A percentile compares a stretch with the other conserved stretches of the same genome.
phyloP scores from a whole-genome alignment of 2,113 vertebrate genomes.

The Cyprinodon brontotheroides region DNA sequence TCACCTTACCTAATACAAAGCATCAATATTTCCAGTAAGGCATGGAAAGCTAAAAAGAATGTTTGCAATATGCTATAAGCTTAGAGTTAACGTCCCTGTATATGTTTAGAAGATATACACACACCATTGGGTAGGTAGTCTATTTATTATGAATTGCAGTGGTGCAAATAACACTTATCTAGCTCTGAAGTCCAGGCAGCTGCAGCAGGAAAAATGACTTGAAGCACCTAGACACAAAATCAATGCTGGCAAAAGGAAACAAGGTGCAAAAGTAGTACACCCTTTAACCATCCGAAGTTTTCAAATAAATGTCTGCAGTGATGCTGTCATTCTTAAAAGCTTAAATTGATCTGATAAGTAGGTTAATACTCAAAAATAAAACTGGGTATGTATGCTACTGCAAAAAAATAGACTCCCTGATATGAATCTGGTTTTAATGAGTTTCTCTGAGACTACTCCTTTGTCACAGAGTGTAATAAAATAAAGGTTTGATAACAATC shows the following conservation, averaged over 20 bases:
- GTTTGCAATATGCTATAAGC: conserved; percentile 48
- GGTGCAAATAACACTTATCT: conserved; percentile 65
- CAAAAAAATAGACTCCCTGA: conserved; percentile 39
- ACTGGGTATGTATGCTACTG: conserved; percentile 29
- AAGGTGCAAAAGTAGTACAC: conserved; percentile 28
- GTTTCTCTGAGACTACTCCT: conserved; percentile 55
- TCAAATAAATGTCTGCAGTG: conserved; percentile 14
- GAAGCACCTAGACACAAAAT: conserved; percentile 61
- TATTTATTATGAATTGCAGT: conserved; percentile 63
- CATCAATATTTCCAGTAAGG: conserved; percentile 35
- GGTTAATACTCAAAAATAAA: conserved; percentile 34
- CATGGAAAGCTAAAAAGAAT: conserved; percentile 57
- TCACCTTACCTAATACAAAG: conserved; percentile 37
- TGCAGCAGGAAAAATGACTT: conserved; percentile 57
- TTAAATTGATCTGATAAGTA: conserved; percentile 36
- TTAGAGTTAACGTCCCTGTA: conserved; percentile 37
- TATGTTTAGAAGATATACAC: conserved; percentile 46
- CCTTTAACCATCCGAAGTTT: conserved; percentile 28
- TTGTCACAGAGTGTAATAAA: conserved; percentile 67
- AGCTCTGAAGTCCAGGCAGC: conserved; percentile 50
- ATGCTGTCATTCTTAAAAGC: conserved; percentile 23
- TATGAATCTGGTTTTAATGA: conserved; percentile 69
- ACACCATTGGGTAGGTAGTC: conserved; percentile 26
- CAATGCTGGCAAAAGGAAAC: conserved; percentile 58
- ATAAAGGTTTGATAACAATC: conserved; percentile 68